Percentiles rank a stretch among this genome's conserved stretches.
phyloP scores from a whole-genome alignment of 2,113 vertebrate species.

The Prunella himalayana region DNA sequence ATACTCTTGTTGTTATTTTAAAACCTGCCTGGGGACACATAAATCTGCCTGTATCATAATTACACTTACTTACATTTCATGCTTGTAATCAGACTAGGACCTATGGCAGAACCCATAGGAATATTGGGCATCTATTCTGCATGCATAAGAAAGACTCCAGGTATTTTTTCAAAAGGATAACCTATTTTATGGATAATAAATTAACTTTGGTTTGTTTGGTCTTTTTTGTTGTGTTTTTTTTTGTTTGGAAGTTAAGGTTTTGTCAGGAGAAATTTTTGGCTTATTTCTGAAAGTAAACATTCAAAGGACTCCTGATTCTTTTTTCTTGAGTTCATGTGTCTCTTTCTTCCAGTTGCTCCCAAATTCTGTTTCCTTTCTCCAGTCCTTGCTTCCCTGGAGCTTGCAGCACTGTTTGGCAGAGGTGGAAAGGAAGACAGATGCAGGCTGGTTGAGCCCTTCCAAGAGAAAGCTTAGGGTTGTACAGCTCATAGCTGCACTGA shows the following conservation, averaged over 20 bases:
- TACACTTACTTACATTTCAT: not conserved
- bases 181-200: not conserved
- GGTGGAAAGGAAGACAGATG: not conserved
- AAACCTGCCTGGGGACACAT: not conserved
- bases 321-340: not conserved
- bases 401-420: not conserved
- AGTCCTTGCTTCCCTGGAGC: not conserved
- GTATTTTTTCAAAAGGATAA: not conserved
- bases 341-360: not conserved
- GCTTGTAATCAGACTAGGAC: not conserved
- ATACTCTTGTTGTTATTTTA: slow-evolving; percentile 25
- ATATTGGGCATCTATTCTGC: not conserved
- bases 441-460: not conserved
- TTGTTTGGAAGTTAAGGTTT: not conserved
- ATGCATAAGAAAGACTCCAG: not conserved
- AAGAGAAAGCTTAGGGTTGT: not conserved
- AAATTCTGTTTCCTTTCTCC: not conserved
- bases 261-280: not conserved
- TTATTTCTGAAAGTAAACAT: not conserved
- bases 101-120: not conserved
- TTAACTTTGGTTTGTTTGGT: not conserved
- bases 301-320: not conserved
- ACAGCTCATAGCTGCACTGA: not conserved
- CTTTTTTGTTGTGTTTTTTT: not conserved
- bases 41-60: slow-evolving; percentile 22